phyloP scores from a whole-genome alignment of 2,113 vertebrate genomes.

The Periophthalmus modestus region DNA sequence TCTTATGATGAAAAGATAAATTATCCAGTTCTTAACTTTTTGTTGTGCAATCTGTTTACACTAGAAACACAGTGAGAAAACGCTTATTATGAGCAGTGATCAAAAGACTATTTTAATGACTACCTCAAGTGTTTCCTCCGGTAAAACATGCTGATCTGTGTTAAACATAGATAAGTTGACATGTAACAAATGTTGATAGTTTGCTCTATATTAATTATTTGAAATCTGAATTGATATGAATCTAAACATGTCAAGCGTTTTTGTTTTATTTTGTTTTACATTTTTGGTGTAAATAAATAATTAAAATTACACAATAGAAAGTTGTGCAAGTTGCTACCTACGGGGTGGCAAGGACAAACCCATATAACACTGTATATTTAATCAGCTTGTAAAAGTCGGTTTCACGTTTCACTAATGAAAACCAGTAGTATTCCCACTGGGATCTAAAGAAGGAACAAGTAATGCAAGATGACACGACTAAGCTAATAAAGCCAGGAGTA shows the following conservation, averaged over 20 bases:
- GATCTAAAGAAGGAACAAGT: constrained; percentile 23
- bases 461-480: constrained; percentile 36
- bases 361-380: constrained; percentile 26
- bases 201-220: not conserved
- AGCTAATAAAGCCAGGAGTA: constrained; percentile 42
- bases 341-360: not conserved
- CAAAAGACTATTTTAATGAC: constrained; percentile 43
- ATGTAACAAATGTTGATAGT: not conserved
- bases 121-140: constrained; percentile 1
- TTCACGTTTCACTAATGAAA: constrained; percentile 41
- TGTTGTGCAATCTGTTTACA: constrained; percentile 42
- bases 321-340: not conserved
- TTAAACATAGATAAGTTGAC: not conserved
- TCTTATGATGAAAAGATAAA: not conserved
- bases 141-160: constrained; percentile 6
- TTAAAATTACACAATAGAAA: not conserved
- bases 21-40: not conserved
- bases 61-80: constrained; percentile 35
- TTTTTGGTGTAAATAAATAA: not conserved
- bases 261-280: not conserved
- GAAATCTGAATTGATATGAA: not conserved
- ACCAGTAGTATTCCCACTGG: constrained; percentile 25
- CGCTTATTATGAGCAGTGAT: constrained; percentile 13
- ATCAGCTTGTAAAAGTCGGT: constrained; percentile 42
- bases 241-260: not conserved